Evolutionary conservation across 1,140 invertebrate genomes (phyloP).

Genomic region (Neotoxoptera formosana): DNA sequence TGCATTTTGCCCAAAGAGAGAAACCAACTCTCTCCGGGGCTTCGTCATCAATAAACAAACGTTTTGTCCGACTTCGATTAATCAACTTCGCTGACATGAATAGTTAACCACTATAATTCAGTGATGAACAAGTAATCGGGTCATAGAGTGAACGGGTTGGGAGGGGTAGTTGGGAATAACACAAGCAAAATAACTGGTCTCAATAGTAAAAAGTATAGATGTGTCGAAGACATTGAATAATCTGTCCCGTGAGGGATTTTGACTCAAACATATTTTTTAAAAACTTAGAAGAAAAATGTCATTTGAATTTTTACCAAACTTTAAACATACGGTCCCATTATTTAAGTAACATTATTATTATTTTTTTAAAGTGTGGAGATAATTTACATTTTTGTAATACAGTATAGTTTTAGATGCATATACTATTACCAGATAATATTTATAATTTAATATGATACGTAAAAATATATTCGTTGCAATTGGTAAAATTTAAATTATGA

Average conservation of each 20-base stretch:
- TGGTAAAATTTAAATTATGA: neutral
- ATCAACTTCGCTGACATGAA: constrained; percentile 43
- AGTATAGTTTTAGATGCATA: neutral
- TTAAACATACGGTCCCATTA: neutral
- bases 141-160: neutral
- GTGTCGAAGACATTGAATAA: neutral
- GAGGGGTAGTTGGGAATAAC: too few species aligned
- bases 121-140: constrained; percentile 29
- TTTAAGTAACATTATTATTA: neutral
- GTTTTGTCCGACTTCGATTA: constrained; percentile 51
- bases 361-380: too few species aligned
- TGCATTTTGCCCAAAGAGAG: neutral
- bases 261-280: neutral
- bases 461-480: neutral
- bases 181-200: neutral
- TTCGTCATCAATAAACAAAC: constrained; percentile 51
- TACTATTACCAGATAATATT: neutral
- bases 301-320: neutral
- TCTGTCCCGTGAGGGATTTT: neutral
- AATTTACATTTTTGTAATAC: neutral
- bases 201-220: neutral
- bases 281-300: neutral
- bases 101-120: constrained; percentile 49
- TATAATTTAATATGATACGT: neutral
- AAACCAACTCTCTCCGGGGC: neutral